Evolutionary conservation across 2,113 vertebrate genomes (phyloP), one percentile per base, ranked within the genome.

Genomic region (Tyto alba): DNA sequence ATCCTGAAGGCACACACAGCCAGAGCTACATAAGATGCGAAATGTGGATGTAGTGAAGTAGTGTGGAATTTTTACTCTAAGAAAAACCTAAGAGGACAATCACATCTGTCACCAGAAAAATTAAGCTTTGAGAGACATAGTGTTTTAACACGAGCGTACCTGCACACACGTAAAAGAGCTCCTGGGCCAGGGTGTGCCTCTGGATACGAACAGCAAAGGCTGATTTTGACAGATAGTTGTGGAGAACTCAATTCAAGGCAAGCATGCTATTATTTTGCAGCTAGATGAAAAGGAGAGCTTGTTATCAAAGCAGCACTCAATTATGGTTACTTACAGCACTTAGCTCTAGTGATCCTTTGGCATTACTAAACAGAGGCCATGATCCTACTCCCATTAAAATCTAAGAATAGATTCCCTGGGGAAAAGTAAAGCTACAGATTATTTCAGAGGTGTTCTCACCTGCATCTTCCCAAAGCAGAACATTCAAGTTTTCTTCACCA

Each of bases 121-220:
- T 68, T 47, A 62, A 72, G 43, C 19, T 82, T 94, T 41, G 47
- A 47, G 29, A 85, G 16, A 52, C 5, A 11, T 2, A 26, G 12
- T 13, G 20, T 45, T 40, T 76, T 66, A 57, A 53, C 36, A 47
- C 0, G 0, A 72, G 40, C 38, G n/a, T 2, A 2, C 30, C 71
- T 84, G 55, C 52, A 30, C 14, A 40, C 16, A 45, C 4, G 2
- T 10, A 11, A 16, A 60, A 48, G 22, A 69, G n/a, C 0, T 5
- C 11, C 32, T 43, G 10, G 19, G 45, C 45, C 47, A 62, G 41
- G 23, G 5, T 38, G 41, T 34, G 59, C 30, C 55, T 50, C 56
- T 92, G 60, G 18, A 25, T 56, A 20, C 14, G 12, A 45, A 53
- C 20, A 69, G 45, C 2, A 2, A 90, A 67, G 32, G 38, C 50